Evolutionary conservation across 2,888 invertebrate genomes (phyloP).

Genomic region (Sphaerophoria rueppellii): DNA sequence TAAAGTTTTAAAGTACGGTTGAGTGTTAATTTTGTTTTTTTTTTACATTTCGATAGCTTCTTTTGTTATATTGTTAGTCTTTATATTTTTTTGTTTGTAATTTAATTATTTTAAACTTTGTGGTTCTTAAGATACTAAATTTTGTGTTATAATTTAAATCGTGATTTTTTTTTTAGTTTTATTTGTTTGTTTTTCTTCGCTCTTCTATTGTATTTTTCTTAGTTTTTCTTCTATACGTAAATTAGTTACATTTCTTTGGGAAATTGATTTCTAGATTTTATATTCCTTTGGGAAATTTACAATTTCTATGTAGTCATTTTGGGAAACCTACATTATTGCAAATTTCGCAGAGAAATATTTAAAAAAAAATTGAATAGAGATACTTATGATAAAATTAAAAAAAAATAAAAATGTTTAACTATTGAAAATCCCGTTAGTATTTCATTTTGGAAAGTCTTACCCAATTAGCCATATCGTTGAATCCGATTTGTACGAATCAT

Average conservation of each 20-base stretch:
- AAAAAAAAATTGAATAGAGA: neutral
- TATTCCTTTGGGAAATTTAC: constrained; percentile 42
- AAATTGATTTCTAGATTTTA: neutral
- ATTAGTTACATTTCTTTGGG: constrained; percentile 35
- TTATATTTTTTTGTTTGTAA: constrained; percentile 36
- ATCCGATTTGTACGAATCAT: no score
- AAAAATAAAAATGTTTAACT: neutral
- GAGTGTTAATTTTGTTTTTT: constrained; percentile 40
- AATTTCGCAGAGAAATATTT: constrained; percentile 49
- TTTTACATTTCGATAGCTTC: constrained; percentile 34
- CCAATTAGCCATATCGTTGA: no score
- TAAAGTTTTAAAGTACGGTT: constrained; percentile 29
- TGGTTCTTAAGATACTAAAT: constrained; percentile 52
- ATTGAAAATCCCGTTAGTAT: constrained; percentile 62
- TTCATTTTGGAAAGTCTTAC: constrained; percentile 25
- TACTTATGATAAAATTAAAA: neutral
- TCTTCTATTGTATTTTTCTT: constrained; percentile 54
- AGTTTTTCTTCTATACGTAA: constrained; percentile 28
- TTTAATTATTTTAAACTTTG: constrained; percentile 36
- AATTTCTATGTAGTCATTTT: neutral
- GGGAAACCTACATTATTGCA: neutral
- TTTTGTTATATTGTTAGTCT: constrained; percentile 32
- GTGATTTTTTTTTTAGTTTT: constrained; percentile 47
- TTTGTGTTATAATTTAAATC: constrained; percentile 55
- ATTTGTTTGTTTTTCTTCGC: neutral